Evolutionary conservation across 2,797 vertebrate genomes (phyloP).

Genomic region (Cetoscarus ocellatus): DNA sequence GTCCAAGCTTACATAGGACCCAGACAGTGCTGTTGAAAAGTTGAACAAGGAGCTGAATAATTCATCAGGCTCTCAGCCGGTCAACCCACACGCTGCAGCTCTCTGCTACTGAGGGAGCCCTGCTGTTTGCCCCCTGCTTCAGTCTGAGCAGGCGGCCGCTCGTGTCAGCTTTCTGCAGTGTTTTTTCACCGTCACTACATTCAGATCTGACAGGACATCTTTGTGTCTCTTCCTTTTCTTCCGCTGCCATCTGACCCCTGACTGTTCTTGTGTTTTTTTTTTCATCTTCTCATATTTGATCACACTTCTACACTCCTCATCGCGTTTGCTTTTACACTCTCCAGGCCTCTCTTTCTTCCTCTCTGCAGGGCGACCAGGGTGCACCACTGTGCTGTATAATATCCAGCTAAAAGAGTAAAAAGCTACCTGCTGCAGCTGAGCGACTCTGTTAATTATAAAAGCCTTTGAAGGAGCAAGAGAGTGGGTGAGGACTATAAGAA

Average conservation of each 20-base stretch:
- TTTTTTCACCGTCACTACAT: conserved; percentile 24
- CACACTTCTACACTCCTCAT: not conserved
- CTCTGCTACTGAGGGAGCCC: conserved; percentile 23
- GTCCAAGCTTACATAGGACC: conserved; percentile 12
- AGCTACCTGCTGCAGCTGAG: conserved; percentile 21
- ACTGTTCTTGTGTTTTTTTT: not conserved
- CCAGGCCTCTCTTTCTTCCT: not conserved
- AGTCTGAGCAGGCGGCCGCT: conserved; percentile 29
- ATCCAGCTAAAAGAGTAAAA: conserved; percentile 23
- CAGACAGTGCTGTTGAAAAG: conserved; percentile 24
- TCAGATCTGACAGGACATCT: conserved; percentile 29
- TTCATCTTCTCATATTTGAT: not conserved
- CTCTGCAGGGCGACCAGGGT: not conserved
- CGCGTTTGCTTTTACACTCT: not conserved
- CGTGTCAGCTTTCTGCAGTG: conserved; percentile 32
- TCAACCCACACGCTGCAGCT: not conserved
- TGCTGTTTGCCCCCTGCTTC: conserved; percentile 17
- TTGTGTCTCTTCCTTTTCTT: not conserved
- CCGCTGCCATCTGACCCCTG: not conserved
- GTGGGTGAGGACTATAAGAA: conserved; percentile 4
- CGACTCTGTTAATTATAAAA: conserved; percentile 25
- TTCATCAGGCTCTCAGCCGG: conserved; percentile 47
- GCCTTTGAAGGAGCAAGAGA: conserved; percentile 10
- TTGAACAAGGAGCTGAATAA: conserved; percentile 52
- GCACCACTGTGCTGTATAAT: not conserved